Evolutionary conservation across 2,113 vertebrate genomes (phyloP), one percentile per base, ranked within the genome.

Genomic region (Prietella phreatophila): DNA sequence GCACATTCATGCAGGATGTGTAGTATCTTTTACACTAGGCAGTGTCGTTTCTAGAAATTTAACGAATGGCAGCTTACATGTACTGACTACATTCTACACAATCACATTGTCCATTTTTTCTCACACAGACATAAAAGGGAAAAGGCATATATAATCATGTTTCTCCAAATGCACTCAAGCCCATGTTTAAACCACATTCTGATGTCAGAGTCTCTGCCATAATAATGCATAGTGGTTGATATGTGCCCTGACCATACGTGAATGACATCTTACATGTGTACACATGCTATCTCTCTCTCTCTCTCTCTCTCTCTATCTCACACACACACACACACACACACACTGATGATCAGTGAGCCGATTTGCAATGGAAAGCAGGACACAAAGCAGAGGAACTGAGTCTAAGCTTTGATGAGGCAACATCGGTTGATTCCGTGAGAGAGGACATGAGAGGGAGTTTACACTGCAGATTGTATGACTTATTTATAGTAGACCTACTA

Each of bases 301-400:
- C 50, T 47, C 11, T 76, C 75, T 5, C 36, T 47, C 20, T 25
- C 39, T 75, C 53, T 73, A 8, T 20, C 50, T 50, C 11, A 83
- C 53, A 20, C 27, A 85, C 76, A 85, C 53, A 20, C 14, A 85
- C 67, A 83, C 71, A 67, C 20, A 30, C 30, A 81, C 53, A 82
- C 14, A 20, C 11, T 20, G 76, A 2, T 82, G n/a, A 56, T 1
- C 73, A 75, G 0, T 71, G 53, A 20, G 53, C 75, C 80, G 73
- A 88, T 90, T 88, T 90, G 85, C 82, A 89, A 86, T 88, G 79
- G 69, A 85, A 87, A 86, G 82, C 76, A 85, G 67, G 27, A 42
- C 71, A 33, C 47, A 82, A 20, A 65, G 61, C 50, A 42, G 27
- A 65, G 76, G 75, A 53, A 69, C 10, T 47, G 71, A 58, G 76